Conservation (phyloP, 2,113 vertebrate species). For the Actenoides lindsayi region DNA sequence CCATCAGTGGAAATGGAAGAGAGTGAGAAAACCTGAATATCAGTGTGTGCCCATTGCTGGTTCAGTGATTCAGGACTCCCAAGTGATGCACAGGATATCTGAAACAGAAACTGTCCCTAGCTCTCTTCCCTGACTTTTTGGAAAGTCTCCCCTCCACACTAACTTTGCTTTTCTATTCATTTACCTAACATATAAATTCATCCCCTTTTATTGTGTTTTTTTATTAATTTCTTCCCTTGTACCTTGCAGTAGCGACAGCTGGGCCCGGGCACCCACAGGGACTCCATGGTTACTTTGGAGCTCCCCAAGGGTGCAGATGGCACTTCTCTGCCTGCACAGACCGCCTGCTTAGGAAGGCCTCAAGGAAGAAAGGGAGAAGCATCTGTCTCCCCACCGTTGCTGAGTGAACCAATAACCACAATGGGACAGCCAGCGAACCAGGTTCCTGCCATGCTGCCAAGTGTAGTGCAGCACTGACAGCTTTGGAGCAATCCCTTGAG, state of each 20-base stretch:
- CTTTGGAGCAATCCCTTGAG: not conserved
- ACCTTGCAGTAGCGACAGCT: not conserved
- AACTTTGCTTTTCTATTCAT: not conserved
- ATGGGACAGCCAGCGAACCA: not conserved
- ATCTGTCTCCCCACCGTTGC: not conserved
- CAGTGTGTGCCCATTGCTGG: not conserved
- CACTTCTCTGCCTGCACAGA: not conserved
- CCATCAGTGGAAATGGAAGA: not conserved
- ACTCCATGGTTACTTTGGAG: rapidly evolving
- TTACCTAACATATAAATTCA: not conserved
- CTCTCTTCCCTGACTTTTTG: not conserved
- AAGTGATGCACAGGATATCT: not conserved
- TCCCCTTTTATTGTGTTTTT: not conserved
- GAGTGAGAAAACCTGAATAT: not conserved
- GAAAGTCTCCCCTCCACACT: not conserved
- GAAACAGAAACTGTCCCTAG: not conserved
- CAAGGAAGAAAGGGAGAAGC: not conserved
- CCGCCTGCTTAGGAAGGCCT: not conserved
- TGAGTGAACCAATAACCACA: not conserved
- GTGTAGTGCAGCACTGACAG: not conserved
- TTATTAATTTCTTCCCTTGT: not conserved
- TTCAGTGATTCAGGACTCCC: not conserved
- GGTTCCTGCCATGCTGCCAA: not conserved
- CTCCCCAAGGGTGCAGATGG: not conserved
- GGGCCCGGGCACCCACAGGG: not conserved